Evolutionary conservation across 2,797 vertebrate species (phyloP).

Genomic region (Tapirus indicus): DNA sequence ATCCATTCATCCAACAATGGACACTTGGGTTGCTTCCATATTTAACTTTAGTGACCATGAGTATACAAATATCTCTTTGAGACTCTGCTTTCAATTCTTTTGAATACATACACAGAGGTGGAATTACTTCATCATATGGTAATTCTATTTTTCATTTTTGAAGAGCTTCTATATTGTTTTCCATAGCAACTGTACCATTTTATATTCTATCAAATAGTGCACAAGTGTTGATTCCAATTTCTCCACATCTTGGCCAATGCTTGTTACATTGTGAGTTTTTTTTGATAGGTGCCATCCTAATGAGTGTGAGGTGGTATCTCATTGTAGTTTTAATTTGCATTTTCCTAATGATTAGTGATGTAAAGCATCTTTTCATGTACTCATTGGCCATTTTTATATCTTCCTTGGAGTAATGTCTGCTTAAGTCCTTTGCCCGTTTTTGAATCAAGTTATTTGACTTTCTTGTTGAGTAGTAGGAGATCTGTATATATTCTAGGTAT

Average conservation of each 20-base stretch:
- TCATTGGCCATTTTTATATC: neutral
- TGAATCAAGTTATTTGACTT: neutral
- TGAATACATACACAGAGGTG: neutral
- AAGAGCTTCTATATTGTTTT: neutral
- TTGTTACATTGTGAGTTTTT: neutral
- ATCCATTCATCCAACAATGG: neutral
- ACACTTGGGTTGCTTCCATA: neutral
- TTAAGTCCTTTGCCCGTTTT: neutral
- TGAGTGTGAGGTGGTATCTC: neutral
- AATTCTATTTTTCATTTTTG: neutral
- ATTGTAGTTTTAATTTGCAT: neutral
- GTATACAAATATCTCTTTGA: neutral
- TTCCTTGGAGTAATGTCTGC: neutral
- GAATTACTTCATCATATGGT: neutral
- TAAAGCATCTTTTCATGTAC: neutral
- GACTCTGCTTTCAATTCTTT: neutral
- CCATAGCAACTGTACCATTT: neutral
- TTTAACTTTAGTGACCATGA: neutral
- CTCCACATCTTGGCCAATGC: neutral
- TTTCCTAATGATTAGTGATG: neutral
- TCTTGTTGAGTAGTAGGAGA: neutral
- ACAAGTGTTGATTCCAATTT: neutral
- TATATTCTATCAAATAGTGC: neutral
- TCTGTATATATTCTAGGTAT: neutral
- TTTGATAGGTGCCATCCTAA: neutral